Evolutionary conservation across 2,888 invertebrate species (phyloP), one percentile per base, ranked within the genome.

Genomic region (Allophyes oxyacanthae): DNA sequence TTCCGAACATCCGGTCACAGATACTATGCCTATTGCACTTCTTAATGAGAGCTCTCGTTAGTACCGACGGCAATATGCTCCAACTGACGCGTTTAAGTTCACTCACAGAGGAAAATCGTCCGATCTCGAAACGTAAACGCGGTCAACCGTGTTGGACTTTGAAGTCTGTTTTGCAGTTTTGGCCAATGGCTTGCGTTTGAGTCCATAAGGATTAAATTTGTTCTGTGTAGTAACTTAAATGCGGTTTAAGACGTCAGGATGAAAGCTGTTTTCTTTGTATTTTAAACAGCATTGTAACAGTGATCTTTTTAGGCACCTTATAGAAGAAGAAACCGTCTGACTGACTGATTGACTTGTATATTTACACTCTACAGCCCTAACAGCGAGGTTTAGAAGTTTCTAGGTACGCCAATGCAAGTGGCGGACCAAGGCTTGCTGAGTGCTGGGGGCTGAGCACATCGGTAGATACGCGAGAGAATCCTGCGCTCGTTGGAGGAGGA

Each of bases 1-100:
- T 81, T 79, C 76, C 77, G 50, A 70, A 71, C 78, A 82, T 85
- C 84, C 85, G 85, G 83, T 75, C 72, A 76, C 64, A 67, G 72
- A 75, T 69, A 63, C 72, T 72, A 72, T 64, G 62, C 74, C 77
- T 60, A 67, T 75, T 72, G 74, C 77, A 70, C 53, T 77, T 68
- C 77, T 64, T 75, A 75, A 75, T 77, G 77, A 68, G 50, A 46
- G 62, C 55, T 44, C 64, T 67, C 58, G 54, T 55, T 67, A 65
- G 56, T 64, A 63, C 57, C 49, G 52, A 49, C 52, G 37, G 56
- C 50, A 74, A 58, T 59, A 51, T 57, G 46, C 59, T 28, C 13
- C 33, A 61, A 76, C 70, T 45, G 38, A 28, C 49, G 61, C 63
- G 78, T 79, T 78, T 75, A 63, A 64, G 79, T 78, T 76, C 26